Evolutionary conservation across 2,888 invertebrate species (phyloP), one percentile per base, ranked within the genome.

Genomic region (Xanthia icteritia): DNA sequence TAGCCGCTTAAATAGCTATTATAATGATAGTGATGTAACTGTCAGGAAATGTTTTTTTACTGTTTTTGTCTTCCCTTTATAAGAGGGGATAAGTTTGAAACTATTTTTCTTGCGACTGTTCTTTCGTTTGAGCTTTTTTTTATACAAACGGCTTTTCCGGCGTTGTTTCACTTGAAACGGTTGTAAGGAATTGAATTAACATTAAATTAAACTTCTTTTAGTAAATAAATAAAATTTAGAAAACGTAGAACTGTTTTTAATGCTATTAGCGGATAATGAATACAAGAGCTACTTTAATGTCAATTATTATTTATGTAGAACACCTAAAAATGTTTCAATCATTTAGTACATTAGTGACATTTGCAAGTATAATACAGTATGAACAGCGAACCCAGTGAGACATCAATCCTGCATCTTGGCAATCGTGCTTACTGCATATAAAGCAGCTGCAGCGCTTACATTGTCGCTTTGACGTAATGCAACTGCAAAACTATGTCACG

Each of bases 391-490:
- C 13, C 42, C 65, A 51, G 65, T 73, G 36, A 69, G 36, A 23
- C 58, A 66, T 81, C 51, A 68, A 66, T 75, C 70, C 65, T 31
- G 20, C n/a, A 36, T 73, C 73, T 75, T 76, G 56, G 76, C 73
- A 79, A n/a, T 54, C 64, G 51, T 73, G 70, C 51, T 76, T 6
- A 27, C 65, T 75, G 73, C 58, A 80, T 71, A 67, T 63, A 77
- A 79, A 76, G 76, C 81, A 73, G 73, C 39, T 83, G 83, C 60
- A 71, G 42, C 63, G 39, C 82, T 81, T 23, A 63, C 23, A 17
- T 65, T 23, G 42, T 70, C 64, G 45, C 64, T 72, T 76, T 72
- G n/a, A 64, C 13, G 64, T 54, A 15, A 79, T 54, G 56, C 36
- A 31, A 23, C 31, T 51, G 36, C 54, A n/a, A 17, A 72, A 79